Conservation (phyloP, 1,140 invertebrate species). For the Penaeus japonicus region DNA sequence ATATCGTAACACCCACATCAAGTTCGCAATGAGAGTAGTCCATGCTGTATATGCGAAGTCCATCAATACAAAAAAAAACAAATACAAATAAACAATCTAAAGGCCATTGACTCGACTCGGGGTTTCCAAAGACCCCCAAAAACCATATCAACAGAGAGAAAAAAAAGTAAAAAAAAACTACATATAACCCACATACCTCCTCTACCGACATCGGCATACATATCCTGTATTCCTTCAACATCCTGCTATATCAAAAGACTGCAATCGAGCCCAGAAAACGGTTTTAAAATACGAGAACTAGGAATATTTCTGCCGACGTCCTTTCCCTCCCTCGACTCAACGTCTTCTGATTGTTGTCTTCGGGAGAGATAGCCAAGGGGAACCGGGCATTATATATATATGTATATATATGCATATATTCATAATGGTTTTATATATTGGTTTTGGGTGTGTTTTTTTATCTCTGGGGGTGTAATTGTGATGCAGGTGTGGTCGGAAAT, state of each 20-base stretch:
- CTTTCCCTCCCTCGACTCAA: too few species aligned
- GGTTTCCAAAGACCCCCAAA: too few species aligned
- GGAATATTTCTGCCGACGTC: background rate
- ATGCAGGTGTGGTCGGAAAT: too few species aligned
- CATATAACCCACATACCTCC: slow-evolving; percentile 73
- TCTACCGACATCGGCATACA: slow-evolving; percentile 91
- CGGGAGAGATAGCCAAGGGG: background rate
- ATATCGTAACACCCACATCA: too few species aligned
- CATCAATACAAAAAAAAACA: too few species aligned
- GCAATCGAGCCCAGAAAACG: background rate
- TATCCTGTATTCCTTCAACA: slow-evolving; percentile 88
- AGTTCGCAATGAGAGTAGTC: too few species aligned
- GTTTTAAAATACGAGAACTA: background rate
- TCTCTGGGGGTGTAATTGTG: too few species aligned
- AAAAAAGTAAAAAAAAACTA: background rate
- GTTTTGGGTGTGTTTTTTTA: too few species aligned
- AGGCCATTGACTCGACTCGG: too few species aligned
- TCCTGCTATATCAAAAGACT: slow-evolving; percentile 63
- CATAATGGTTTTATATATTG: too few species aligned
- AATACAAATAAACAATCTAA: too few species aligned
- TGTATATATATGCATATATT: background rate
- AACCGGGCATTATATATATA: background rate
- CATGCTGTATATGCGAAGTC: too few species aligned
- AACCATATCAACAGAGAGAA: background rate
- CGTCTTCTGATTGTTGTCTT: background rate